Percentiles rank a stretch among this genome's conserved stretches.
Conservation (phyloP, 37 sponge, comb jelly and placozoan genomes). For the Aphrocallistes beatrix region DNA sequence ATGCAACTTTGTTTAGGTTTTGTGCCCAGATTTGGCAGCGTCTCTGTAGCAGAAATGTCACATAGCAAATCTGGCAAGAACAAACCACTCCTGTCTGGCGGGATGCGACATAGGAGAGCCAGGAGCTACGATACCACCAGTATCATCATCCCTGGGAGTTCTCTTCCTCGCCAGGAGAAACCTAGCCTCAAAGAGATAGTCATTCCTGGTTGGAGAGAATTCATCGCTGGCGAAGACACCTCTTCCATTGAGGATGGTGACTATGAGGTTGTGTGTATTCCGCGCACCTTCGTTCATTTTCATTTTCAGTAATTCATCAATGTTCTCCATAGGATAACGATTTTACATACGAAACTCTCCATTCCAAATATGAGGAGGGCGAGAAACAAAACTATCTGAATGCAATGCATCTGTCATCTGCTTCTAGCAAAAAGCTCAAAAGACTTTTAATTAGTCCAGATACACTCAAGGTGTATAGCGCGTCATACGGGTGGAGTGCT, state of each 20-base stretch:
- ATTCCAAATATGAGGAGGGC: neutral
- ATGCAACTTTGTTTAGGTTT: no score
- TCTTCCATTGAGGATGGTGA: neutral
- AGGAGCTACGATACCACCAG: conserved; percentile 14
- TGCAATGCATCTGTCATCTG: neutral
- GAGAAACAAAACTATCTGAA: neutral
- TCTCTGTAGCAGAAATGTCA: neutral
- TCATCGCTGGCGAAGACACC: neutral
- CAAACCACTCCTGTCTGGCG: neutral
- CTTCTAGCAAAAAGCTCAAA: neutral
- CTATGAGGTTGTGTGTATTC: neutral
- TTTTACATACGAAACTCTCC: neutral
- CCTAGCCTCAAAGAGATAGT: neutral
- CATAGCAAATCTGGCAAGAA: neutral
- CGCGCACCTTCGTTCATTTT: neutral
- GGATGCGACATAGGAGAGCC: neutral
- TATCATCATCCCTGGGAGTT: neutral
- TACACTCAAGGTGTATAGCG: neutral
- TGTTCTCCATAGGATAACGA: neutral
- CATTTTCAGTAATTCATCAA: neutral
- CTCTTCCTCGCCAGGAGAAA: neutral
- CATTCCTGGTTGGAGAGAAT: neutral
- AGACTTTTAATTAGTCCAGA: neutral
- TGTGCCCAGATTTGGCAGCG: neutral
- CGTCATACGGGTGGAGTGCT: neutral